Conservation (phyloP, 64 coral and sea anemone species). For the Pachyseris speciosa region DNA sequence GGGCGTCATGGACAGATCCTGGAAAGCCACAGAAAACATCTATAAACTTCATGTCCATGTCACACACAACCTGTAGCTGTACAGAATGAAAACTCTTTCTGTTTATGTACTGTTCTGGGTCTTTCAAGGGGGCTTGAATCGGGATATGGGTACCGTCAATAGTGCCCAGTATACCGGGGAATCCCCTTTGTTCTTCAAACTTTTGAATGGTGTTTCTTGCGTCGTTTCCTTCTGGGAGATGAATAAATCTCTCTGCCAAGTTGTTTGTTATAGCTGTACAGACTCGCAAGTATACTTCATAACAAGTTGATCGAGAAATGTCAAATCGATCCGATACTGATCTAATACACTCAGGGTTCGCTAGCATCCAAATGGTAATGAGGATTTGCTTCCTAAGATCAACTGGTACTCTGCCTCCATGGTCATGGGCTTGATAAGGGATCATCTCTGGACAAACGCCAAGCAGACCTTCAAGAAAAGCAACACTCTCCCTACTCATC, state of each 20-base stretch:
- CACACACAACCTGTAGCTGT: constrained; percentile 57
- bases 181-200: constrained; percentile 43
- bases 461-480: constrained; percentile 16
- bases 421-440: constrained; percentile 25
- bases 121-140: constrained; percentile 34
- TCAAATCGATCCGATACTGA: constrained; percentile 39
- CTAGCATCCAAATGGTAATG: constrained; percentile 42
- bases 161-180: constrained; percentile 33
- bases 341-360: constrained; percentile 4
- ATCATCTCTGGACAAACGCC: constrained; percentile 34
- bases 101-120: constrained; percentile 59
- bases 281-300: constrained; percentile 6
- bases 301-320: constrained; percentile 33
- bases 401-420: constrained; percentile 29
- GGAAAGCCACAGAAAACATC: constrained; percentile 60
- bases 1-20: constrained; percentile 37
- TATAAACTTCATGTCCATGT: constrained; percentile 55
- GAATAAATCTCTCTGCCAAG: constrained; percentile 20
- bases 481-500: constrained; percentile 35
- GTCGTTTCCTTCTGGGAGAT: constrained; percentile 18
- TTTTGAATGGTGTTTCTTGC: constrained; percentile 37
- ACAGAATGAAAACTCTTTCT: constrained; percentile 63
- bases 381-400: constrained; percentile 48
- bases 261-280: constrained; percentile 3
- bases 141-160: constrained; percentile 52